These are phyloP conservation scores for Serripes groenlandicus DNA, from an alignment of 2,888 invertebrate genomes.

Conservation along the genomic window DNA sequence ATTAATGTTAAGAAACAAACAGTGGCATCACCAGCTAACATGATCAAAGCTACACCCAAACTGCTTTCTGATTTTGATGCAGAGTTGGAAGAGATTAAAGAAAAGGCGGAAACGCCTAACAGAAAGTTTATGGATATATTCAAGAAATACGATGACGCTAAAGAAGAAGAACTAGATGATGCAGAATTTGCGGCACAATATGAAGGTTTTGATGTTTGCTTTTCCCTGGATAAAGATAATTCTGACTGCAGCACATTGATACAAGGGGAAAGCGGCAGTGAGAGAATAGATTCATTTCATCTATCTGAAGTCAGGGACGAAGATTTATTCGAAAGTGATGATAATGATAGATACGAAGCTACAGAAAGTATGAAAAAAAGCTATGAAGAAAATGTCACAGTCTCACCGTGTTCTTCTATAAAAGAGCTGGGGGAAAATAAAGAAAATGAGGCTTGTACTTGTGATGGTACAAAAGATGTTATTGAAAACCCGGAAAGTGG, in stretches of 20 bases:
- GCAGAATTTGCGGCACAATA: background rate
- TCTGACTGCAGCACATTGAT: constrained; percentile 51
- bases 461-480: no score
- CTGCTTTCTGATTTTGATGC: constrained; percentile 10
- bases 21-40: background rate
- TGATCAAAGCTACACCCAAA: background rate
- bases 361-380: no score
- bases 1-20: background rate
- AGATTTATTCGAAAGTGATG: constrained; percentile 38
- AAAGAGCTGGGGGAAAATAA: no score
- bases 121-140: constrained; percentile 49
- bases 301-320: constrained; percentile 14
- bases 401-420: no score
- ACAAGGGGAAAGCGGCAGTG: constrained; percentile 21
- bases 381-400: no score
- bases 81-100: constrained; percentile 32
- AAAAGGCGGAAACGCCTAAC: constrained; percentile 35
- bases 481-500: no score
- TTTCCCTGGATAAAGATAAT: constrained; percentile 38
- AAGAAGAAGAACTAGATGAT: constrained; percentile 19
- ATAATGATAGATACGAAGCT: background rate
- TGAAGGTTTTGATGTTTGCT: constrained; percentile 22
- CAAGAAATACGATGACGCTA: constrained; percentile 28
- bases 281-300: constrained; percentile 12
- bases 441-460: no score